Base-by-base conservation (phyloP, 2,113 vertebrate species). In the Corvus cornix region DNA sequence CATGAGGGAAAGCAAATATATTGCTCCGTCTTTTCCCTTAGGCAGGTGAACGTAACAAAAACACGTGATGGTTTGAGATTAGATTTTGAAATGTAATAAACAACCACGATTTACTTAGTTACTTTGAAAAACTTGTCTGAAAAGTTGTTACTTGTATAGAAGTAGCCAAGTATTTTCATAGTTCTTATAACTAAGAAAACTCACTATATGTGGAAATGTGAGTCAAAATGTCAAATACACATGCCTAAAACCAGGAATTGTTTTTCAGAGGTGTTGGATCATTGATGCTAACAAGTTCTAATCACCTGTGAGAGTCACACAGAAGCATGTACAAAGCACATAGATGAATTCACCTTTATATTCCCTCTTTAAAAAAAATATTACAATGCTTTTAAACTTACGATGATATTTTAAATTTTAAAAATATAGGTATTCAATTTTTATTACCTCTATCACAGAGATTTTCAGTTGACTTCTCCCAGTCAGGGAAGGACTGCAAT, bases 401-500 rank as follows among this genome's bases (percentile, higher is more conserved):
- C 4, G 27, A 55, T 16, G 16, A 5, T 28, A 87, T 58, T 84
- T 90, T 44, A 51, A 16, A 49, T 8, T 53, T 63, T 44, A 51
- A 51, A 62, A 73, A 75, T 26, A 46, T 0, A 81, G 9, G 16
- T 31, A 62, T 22, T 89, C 2, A 84, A 26, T 62, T 55, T 68
- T 56, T 90, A 16, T 97, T 98, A 98, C 98, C 97, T 97, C 28
- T 87, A 20, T 55, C 89, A 27, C 46, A 63, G 44, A 94, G 62
- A 68, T 95, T 67, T 90, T 96, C 93, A 64, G 58, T 62, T 60
- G 88, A 93, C 80, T 97, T 92, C 51, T 98, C 94, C 88, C 97
- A 89, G 52, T 97, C 95, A 90, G 98, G 92, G 60, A 98, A 97
- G 87, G 98, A 98, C 99, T 99, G 91, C 44, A 98, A 97, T 16